These are phyloP conservation scores for Bradypus variegatus DNA, from an alignment of 2,797 vertebrate species.

Conservation along the genomic window DNA sequence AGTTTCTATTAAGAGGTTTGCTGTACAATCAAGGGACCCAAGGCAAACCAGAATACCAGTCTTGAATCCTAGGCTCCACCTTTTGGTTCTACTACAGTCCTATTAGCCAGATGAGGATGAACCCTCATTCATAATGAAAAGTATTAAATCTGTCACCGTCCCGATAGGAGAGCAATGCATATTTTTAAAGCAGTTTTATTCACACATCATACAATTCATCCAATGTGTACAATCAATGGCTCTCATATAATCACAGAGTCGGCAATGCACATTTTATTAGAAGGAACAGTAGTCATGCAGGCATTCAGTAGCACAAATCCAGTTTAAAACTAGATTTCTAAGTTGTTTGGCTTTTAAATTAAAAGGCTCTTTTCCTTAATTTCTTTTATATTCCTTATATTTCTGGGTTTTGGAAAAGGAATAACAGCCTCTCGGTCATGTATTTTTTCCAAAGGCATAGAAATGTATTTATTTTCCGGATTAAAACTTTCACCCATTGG, in stretches of 20 bases:
- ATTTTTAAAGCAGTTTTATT: neutral
- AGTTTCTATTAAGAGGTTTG: neutral
- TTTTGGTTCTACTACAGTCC: neutral
- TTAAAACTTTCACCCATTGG: neutral
- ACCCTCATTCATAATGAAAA: neutral
- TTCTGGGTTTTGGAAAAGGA: slow-evolving; percentile 34
- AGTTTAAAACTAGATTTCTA: slow-evolving; percentile 26
- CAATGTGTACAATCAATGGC: too few relatives aligned
- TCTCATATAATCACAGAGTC: too few relatives aligned
- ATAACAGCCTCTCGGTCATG: neutral
- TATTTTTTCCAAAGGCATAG: slow-evolving; percentile 2
- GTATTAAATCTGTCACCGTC: neutral
- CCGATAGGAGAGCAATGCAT: neutral
- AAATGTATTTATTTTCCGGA: neutral
- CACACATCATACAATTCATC: too few relatives aligned
- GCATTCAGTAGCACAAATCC: slow-evolving; percentile 9
- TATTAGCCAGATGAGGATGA: neutral
- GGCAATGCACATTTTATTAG: neutral
- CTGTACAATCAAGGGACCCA: neutral
- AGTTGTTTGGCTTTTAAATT: slow-evolving; percentile 19
- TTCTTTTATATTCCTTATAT: neutral
- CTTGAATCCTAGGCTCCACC: neutral
- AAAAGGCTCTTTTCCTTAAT: neutral
- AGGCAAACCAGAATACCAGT: neutral
- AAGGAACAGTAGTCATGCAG: slow-evolving; percentile 23